A percentile compares a stretch with the other conserved stretches of the same genome.
Evolutionary conservation across 2,888 invertebrate genomes (phyloP).

Genomic region (Apomyelois bistriatella): DNA sequence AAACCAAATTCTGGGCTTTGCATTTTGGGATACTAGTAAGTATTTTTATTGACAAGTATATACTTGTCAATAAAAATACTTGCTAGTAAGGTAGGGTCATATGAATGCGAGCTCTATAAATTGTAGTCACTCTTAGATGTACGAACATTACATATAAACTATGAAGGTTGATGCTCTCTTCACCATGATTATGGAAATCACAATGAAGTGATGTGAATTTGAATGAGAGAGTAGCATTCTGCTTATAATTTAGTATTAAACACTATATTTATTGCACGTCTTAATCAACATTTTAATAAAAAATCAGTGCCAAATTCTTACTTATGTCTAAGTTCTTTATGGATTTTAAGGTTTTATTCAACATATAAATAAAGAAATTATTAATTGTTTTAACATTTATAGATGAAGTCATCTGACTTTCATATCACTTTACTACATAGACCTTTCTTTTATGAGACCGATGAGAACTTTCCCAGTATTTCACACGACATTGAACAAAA

Average conservation of each 20-base stretch:
- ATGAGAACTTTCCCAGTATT: conserved; percentile 23
- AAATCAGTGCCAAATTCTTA: too few species aligned
- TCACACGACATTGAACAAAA: conserved; percentile 58
- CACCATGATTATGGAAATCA: conserved; percentile 1
- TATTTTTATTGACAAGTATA: too few species aligned
- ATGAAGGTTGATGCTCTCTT: not conserved
- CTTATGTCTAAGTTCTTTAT: too few species aligned
- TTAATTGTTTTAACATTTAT: too few species aligned
- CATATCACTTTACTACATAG: not conserved
- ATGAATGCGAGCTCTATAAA: not conserved
- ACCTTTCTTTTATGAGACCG: not conserved
- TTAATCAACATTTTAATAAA: too few species aligned
- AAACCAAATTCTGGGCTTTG: too few species aligned
- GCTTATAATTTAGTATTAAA: too few species aligned
- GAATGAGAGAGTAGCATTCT: not conserved
- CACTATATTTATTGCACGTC: too few species aligned
- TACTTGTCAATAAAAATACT: too few species aligned
- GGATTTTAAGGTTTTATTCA: not conserved
- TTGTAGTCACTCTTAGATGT: not conserved
- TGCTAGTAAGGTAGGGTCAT: too few species aligned
- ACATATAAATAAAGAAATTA: too few species aligned
- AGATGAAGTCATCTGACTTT: not conserved
- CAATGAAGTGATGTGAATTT: conserved; percentile 1
- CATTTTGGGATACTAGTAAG: too few species aligned
- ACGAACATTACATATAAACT: not conserved